Evolutionary conservation across 2,797 vertebrate genomes (phyloP), one percentile per base, ranked within the genome.

Genomic region (Diplodus puntazzo): DNA sequence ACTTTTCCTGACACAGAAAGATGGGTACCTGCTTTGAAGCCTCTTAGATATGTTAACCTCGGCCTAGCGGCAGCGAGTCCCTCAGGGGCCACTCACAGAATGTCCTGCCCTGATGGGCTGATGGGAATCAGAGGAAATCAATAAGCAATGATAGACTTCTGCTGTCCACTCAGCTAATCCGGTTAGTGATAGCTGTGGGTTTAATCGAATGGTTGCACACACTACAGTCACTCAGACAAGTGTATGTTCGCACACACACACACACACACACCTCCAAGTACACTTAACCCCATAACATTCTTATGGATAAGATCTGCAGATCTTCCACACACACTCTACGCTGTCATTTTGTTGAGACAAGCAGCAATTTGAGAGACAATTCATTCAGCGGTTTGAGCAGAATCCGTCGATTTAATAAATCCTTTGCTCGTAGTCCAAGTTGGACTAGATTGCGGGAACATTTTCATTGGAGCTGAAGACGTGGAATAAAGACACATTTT

Each of bases 131-230:
- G 88, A 88, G 92, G 84, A 90, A 93, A 95, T 95, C 95, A 95
- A 95, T 95, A 94, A 94, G 92, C 94, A 94, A 93, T 94, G 94
- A 95, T 94, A 94, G 93, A 95, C 94, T 90, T 92, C 90, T 94
- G 92, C 91, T 92, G 91, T 95, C 94, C 93, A 93, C 90, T 95
- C 90, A 90, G 92, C 89, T 94, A 94, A 94, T 94, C 91, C 89
- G 84, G 92, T 94, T 94, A 93, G 90, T 89, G 92, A 95, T 92
- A 93, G 92, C 88, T 88, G 87, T 87, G 89, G 93, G 82, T 93
- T 93, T 92, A 94, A 95, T 95, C 92, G 91, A 95, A 89, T 94
- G 85, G 87, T 90, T 92, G 89, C 81, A 84, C 92, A 90, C 89
- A 82, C 71, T 64, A 82, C 69, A 82, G 78, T 84, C 68, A 77